Evolutionary conservation across 2,888 invertebrate genomes (phyloP).

Genomic region (Epirrhoe tristata): DNA sequence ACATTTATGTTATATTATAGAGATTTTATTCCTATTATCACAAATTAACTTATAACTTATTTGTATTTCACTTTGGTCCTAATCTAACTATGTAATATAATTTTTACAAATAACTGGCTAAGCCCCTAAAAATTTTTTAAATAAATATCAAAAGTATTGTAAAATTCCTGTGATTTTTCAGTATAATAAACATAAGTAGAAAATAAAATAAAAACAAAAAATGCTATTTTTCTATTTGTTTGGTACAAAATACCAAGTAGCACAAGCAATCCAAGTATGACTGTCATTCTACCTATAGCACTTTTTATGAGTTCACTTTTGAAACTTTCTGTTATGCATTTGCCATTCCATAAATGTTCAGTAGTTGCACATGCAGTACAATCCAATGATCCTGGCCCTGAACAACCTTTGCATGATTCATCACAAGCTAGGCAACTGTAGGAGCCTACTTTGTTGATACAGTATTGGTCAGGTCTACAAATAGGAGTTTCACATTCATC

Average conservation of each 20-base stretch:
- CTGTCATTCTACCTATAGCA: conserved; percentile 54
- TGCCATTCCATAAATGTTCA: conserved; percentile 62
- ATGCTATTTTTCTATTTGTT: conserved; percentile 56
- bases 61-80: conserved; percentile 10
- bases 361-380: conserved; percentile 90
- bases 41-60: conserved; percentile 19
- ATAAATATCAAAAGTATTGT: conserved; percentile 51
- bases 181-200: conserved; percentile 62
- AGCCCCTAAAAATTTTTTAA: conserved; percentile 48
- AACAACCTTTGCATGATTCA: conserved; percentile 92
- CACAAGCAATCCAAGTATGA: conserved; percentile 64
- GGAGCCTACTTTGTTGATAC: conserved; percentile 94
- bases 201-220: conserved; percentile 56
- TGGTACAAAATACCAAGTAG: conserved; percentile 57
- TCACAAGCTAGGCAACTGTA: conserved; percentile 93
- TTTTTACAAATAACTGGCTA: not conserved
- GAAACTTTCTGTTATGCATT: conserved; percentile 62
- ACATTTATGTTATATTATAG: not conserved
- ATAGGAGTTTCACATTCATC: conserved; percentile 90
- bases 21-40: conserved; percentile 25
- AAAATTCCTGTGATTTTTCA: conserved; percentile 56
- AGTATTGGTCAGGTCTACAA: conserved; percentile 90
- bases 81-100: not conserved
- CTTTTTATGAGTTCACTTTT: conserved; percentile 57
- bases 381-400: conserved; percentile 93